A percentile compares a stretch with the other conserved stretches of the same genome.
Evolutionary conservation across 1,140 invertebrate genomes (phyloP).

Genomic region (Copidosoma floridanum): DNA sequence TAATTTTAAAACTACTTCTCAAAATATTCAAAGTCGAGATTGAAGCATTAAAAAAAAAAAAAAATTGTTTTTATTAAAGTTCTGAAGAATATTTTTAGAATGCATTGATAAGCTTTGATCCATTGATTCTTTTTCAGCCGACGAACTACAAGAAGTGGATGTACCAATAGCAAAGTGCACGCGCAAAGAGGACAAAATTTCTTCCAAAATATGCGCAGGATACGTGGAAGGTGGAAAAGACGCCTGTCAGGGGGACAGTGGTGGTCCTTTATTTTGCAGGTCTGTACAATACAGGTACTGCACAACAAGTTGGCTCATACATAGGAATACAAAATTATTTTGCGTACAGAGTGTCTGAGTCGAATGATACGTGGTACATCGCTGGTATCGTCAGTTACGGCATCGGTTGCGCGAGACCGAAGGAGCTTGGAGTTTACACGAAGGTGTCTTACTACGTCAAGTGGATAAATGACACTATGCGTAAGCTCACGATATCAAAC

Average conservation of each 20-base stretch:
- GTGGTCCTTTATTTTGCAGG: constrained; percentile 73
- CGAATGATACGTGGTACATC: constrained; percentile 67
- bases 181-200: constrained; percentile 60
- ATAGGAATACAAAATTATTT: background rate
- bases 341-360: constrained; percentile 56
- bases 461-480: constrained; percentile 68
- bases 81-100: too few species aligned
- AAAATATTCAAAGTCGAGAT: too few species aligned
- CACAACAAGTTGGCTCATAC: too few species aligned
- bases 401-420: constrained; percentile 72
- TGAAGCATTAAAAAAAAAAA: too few species aligned
- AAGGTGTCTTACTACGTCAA: constrained; percentile 68
- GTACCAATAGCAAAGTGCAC: constrained; percentile 66
- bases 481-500: constrained; percentile 39
- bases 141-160: constrained; percentile 70
- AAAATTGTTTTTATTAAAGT: too few species aligned
- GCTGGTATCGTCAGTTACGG: constrained; percentile 80
- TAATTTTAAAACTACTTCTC: too few species aligned
- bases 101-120: too few species aligned
- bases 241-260: constrained; percentile 80
- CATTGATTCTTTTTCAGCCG: too few species aligned
- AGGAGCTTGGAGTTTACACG: constrained; percentile 81
- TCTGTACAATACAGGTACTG: too few species aligned
- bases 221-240: constrained; percentile 71
- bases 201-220: constrained; percentile 75